Evolutionary conservation across 2,113 vertebrate species (phyloP).

Genomic region (Picathartes gymnocephalus): DNA sequence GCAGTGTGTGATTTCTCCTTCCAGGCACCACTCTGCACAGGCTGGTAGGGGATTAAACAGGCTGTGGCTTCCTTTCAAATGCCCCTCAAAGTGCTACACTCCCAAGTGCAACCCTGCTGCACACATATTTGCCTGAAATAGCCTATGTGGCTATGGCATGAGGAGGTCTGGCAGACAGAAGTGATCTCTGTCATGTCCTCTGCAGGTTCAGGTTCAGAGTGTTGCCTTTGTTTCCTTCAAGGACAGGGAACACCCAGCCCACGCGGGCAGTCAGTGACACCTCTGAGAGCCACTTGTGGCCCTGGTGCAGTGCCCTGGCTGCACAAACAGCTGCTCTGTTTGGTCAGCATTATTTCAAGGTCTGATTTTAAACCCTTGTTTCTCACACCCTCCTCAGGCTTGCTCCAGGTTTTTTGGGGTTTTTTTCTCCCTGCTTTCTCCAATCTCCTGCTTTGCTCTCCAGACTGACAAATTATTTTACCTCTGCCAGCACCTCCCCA

Average conservation of each 20-base stretch:
- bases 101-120: background rate
- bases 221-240: background rate
- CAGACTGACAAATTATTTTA: background rate
- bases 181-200: background rate
- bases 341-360: background rate
- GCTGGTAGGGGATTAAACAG: background rate
- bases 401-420: background rate
- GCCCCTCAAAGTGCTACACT: background rate
- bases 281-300: background rate
- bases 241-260: background rate
- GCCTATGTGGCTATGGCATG: rapidly evolving
- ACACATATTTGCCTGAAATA: background rate
- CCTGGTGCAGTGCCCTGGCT: background rate
- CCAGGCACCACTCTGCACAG: background rate
- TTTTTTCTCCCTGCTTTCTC: background rate
- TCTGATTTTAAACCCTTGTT: conserved; percentile 4
- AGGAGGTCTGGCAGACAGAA: background rate
- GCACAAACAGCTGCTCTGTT: background rate
- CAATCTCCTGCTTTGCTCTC: background rate
- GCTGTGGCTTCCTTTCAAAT: background rate
- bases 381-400: conserved; percentile 12
- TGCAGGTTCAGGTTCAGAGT: background rate
- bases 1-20: background rate
- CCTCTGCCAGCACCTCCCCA: background rate
- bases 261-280: rapidly evolving